Base-by-base conservation (phyloP, 2,888 invertebrate genomes). In the Drosophila atroscutellata region DNA sequence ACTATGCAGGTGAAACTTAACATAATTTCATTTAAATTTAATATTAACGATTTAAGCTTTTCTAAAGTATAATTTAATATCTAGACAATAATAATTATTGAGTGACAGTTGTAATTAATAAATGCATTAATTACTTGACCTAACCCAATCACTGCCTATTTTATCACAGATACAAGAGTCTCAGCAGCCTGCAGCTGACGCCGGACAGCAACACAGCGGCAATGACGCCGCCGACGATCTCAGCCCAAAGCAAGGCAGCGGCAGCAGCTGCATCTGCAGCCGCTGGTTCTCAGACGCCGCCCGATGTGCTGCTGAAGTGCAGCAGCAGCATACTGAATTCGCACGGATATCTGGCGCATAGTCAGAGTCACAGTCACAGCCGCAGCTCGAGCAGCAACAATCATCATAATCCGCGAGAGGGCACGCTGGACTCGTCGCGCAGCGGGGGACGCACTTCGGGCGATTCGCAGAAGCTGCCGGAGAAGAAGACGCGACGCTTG, bases 391-490 rank as follows among this genome's bases (percentile, higher is more conserved):
- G 90, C 81, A 87, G 84, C 69, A 89, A 94, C 93, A 92, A 89
- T 51, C 88, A 90, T 67, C 91, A 91, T 36, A 92, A 91, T 83
- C 91, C 93, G 61, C 93, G 96, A 45, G 96, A 96, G 91, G 97
- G 97, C 0, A 97, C 97, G n/a, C 94, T 98, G 77, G 97, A 97
- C 91, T 98, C 97, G 42, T 97, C 97, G 91, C 97, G 97, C 93
- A 97, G 97, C 32, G 97, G 97, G 39, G 97, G 97, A 1, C 94
- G 97, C 62, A 97, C 97, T 7, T 97, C 97, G 15, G 97, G 97
- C 3, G 97, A 97, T 92, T 97, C 97, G 6, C 92, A 91, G 71
- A 97, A 97, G 91, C 94, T 97, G 90, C 97, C 97, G 62, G 97
- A 97, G 91, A 97, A 97, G 92, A 94, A 97, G 90, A 97, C 96